Base-by-base conservation (phyloP, 2,888 invertebrate species). In the Gerosis bhagava region DNA sequence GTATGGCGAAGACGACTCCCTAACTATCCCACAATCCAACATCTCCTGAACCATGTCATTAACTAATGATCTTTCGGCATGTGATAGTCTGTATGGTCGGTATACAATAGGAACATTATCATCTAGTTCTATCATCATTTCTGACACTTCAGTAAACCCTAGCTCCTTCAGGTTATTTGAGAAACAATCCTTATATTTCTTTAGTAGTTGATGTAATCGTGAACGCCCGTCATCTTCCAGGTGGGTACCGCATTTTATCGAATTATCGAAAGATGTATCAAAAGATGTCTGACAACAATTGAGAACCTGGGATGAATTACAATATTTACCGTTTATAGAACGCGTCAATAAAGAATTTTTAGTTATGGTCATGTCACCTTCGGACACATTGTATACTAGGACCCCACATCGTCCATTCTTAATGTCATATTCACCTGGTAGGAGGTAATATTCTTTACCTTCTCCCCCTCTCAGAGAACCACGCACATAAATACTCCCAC, bases 1-100 rank as follows among this genome's bases (percentile, higher is more conserved):
- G 32, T 58, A 62, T 3, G 54, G 44, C 1, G 61, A 64, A 5
- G 25, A 17, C 1, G 57, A 60, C 29, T 60, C 53, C 5, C 50
- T 35, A 11, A 54, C 40, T 10, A 56, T 58, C 6, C 42, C 49
- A 12, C 11, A 7, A 3, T 57, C 51, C 0, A 54, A 0, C 54
- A 59, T 51, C 19, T 60, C 57, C 16, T 57, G 26, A 1, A 59
- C 46, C 54, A 62, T 59, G 3, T 31, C 17, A 5, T 26, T 17
- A 1, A 62, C 56, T 2, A 26, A 3, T 3, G n/a, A 1, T 28
- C 55, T 15, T 26, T 62, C 62, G 0, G 45, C 1, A 16, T 48
- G 31, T 2, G 60, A 50, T 21, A 62, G 22, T 0, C 59, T 15
- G 16, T 60, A 60, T 0, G 62, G 59, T 5, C 56, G 35, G 31